Evolutionary conservation across 2,113 vertebrate species (phyloP), one percentile per base, ranked within the genome.

Genomic region (Octodon degus): DNA sequence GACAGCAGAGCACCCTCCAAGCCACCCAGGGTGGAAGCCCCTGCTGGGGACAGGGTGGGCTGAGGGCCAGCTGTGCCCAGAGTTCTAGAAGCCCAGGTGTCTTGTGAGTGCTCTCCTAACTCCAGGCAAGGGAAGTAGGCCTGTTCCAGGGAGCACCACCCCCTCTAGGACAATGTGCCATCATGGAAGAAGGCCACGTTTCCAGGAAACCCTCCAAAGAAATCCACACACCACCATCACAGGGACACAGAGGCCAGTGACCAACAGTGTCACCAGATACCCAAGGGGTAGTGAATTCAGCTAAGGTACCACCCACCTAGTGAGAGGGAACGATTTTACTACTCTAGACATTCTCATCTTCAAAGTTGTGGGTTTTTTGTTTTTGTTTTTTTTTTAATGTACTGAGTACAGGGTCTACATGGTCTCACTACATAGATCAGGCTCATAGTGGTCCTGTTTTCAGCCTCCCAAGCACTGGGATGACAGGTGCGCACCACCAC

Each of bases 171-270:
- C 4, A 7, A 40, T 4, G 17, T 1, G 1, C 40, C n/a, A 0
- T 1, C 34, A 34, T 6, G 37, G 34, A 24, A 47, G 5, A 58
- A 63, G 7, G 27, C 30, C 14, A 0, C 20, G 0, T 79, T 25
- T 91, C 76, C 32, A 20, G 47, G 77, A 94, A 62, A 22, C 2
- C 1, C 0, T 12, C 7, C 32, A 12, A 4, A 74, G 20, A 20
- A 34, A n/a, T 37, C 3, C 50, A 37, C 22, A 5, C 10, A 53
- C n/a, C 30, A n/a, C 58, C 77, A 40, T 27, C 19, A 10, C 32
- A 58, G 67, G 85, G 3, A 24, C 83, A 62, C 7, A 90, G 55
- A 65, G 13, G 40, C 24, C 53, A 14, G 20, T 5, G 53, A 37
- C 14, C 16, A 5, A 76, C 27, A 60, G 34, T 4, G 14, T 25